Evolutionary conservation across 2,113 vertebrate genomes (phyloP).

Genomic region (Panurus biarmicus): DNA sequence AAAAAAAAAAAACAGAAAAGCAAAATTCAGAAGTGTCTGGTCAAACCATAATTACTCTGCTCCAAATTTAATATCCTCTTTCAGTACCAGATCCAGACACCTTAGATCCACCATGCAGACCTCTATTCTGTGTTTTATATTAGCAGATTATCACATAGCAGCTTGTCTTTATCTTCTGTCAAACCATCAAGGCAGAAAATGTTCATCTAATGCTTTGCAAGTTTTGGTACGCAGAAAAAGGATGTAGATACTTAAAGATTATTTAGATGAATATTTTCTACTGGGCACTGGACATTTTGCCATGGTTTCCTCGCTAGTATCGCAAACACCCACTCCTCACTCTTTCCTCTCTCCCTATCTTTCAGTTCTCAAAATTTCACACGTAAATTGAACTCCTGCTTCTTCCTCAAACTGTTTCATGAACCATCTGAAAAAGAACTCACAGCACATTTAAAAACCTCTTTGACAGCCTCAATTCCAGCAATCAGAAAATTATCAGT

Average conservation of each 20-base stretch:
- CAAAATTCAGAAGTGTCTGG: background rate
- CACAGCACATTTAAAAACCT: background rate
- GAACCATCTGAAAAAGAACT: background rate
- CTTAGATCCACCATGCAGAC: background rate
- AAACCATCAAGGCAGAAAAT: rapidly evolving
- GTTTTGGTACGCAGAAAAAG: background rate
- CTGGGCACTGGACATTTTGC: background rate
- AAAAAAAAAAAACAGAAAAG: background rate
- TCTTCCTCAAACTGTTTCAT: background rate
- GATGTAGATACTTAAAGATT: background rate
- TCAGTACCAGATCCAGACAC: background rate
- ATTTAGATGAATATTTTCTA: background rate
- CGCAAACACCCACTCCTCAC: background rate
- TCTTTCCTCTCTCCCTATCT: background rate
- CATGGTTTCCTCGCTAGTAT: background rate
- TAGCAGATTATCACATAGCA: background rate
- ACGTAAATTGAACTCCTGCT: background rate
- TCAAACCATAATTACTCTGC: background rate
- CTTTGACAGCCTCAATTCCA: background rate
- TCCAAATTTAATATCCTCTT: background rate
- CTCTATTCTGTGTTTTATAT: background rate
- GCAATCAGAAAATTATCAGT: background rate
- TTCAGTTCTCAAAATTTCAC: background rate
- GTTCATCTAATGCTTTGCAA: background rate
- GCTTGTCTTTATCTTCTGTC: background rate